Base-by-base conservation (phyloP, 2,113 vertebrate genomes). In the Coryphaenoides rupestris region DNA sequence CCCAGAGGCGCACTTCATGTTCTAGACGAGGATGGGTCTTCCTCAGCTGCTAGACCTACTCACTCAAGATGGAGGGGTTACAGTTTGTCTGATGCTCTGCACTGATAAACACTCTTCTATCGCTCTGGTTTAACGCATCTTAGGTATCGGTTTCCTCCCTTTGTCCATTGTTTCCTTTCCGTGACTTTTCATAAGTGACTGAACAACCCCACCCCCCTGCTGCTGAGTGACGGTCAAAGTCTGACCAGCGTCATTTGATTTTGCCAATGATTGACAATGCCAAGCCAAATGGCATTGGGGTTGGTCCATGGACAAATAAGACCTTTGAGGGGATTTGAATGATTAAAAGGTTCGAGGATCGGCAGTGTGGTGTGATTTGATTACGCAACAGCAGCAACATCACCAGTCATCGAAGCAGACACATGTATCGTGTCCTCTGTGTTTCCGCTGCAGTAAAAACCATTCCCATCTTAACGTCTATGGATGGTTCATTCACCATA, bases 191-290 rank as follows among this genome's bases (percentile, higher is more conserved):
- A 40, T 49, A 16, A 26, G 55, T 72, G 60, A 66, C 65, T 23
- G 53, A 79, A 67, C 57, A 72, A 19, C 63, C 24, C 73, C 72
- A 77, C n/a, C n/a, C n/a, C n/a, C n/a, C n/a, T n/a, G n/a, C 75
- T 62, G 15, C 79, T 63, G 73, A 74, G 81, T 70, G 19, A 14
- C n/a, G 83, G 81, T 61, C 82, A 88, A 86, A 85, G 84, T 88
- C 74, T 81, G 21, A 13, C 60, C n/a, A n/a, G n/a, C n/a, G n/a
- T n/a, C n/a, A n/a, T n/a, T n/a, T n/a, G n/a, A n/a, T 85, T 67
- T 52, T 63, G 83, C 75, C 77, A 88, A 85, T 88, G 75, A 85
- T 88, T 88, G 83, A 86, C 86, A 28, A 60, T 63, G 15, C 33
- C 47, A 53, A 76, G 69, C 19, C 3, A 2, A 19, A 57, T 21